These are phyloP conservation scores for Abramis brama DNA, from an alignment of 2,113 vertebrate species.

Conservation along the genomic window DNA sequence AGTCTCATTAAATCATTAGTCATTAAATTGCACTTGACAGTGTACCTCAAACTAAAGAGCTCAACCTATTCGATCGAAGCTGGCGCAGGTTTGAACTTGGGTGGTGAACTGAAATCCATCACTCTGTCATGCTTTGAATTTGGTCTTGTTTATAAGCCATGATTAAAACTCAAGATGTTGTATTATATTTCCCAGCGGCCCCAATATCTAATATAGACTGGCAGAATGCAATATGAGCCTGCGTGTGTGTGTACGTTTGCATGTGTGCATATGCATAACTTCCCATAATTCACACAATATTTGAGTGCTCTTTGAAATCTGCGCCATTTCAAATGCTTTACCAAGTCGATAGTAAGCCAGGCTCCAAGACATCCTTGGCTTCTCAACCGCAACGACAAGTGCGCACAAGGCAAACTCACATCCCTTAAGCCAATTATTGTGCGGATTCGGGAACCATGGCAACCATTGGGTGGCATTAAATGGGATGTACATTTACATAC, in stretches of 20 bases:
- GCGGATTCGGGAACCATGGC: slow-evolving; percentile 57
- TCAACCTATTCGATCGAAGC: slow-evolving; percentile 24
- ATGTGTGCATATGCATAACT: neutral
- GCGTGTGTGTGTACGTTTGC: neutral
- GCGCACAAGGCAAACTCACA: slow-evolving; percentile 46
- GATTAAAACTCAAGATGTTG: slow-evolving; percentile 14
- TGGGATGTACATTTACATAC: slow-evolving; percentile 48
- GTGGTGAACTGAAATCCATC: slow-evolving; percentile 23
- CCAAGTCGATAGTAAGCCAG: slow-evolving; percentile 12
- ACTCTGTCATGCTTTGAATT: slow-evolving; percentile 29
- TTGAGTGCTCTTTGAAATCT: slow-evolving; percentile 10
- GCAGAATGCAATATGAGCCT: neutral
- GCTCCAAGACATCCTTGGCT: slow-evolving; percentile 9
- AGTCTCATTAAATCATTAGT: slow-evolving; percentile 40
- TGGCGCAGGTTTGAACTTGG: slow-evolving; percentile 7
- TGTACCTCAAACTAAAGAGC: slow-evolving; percentile 6
- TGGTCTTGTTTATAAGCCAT: slow-evolving; percentile 15
- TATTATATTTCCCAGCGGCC: slow-evolving; percentile 7
- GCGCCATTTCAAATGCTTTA: slow-evolving; percentile 21
- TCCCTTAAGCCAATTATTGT: slow-evolving; percentile 60
- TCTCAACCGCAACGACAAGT: slow-evolving; percentile 1
- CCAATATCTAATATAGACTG: slow-evolving; percentile 23
- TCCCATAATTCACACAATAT: slow-evolving; percentile 21
- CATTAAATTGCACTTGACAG: slow-evolving; percentile 36
- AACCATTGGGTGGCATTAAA: slow-evolving; percentile 58